Conservation (phyloP, 2,888 invertebrate genomes). For the Biston betularia region DNA sequence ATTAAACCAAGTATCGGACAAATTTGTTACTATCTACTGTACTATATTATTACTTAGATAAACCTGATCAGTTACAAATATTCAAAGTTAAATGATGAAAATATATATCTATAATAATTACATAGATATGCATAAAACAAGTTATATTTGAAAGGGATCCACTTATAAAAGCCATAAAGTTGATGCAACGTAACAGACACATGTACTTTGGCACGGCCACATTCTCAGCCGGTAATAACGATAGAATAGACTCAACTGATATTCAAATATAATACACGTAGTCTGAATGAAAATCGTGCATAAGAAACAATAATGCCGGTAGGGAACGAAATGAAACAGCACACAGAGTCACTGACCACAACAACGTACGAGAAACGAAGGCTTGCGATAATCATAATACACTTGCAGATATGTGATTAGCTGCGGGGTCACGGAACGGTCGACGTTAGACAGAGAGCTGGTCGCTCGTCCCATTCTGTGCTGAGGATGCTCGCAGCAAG, state of each 20-base stretch:
- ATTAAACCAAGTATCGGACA: slow-evolving; percentile 58
- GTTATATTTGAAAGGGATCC: slow-evolving; percentile 27
- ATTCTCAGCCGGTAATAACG: slow-evolving; percentile 36
- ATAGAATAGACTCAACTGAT: slow-evolving; percentile 39
- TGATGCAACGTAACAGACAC: slow-evolving; percentile 22
- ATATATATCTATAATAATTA: slow-evolving; percentile 38
- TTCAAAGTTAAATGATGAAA: slow-evolving; percentile 54
- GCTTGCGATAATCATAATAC: slow-evolving; percentile 84
- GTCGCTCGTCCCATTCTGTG: slow-evolving; percentile 58
- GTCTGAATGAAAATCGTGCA: slow-evolving; percentile 58
- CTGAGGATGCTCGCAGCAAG: slow-evolving; percentile 43
- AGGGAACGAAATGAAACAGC: slow-evolving; percentile 61
- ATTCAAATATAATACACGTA: slow-evolving; percentile 47
- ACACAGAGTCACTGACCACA: slow-evolving; percentile 81
- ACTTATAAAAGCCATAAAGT: slow-evolving; percentile 20
- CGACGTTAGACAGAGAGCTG: slow-evolving; percentile 78
- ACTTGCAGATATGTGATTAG: slow-evolving; percentile 86
- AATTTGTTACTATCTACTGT: slow-evolving; percentile 29
- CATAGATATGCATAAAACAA: slow-evolving; percentile 9
- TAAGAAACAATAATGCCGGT: slow-evolving; percentile 59
- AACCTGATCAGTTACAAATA: slow-evolving; percentile 59
- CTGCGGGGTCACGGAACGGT: slow-evolving; percentile 83
- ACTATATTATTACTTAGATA: too few species aligned
- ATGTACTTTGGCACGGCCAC: slow-evolving; percentile 32
- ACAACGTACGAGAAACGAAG: slow-evolving; percentile 77